Evolutionary conservation across 2,113 vertebrate species (phyloP), one percentile per base, ranked within the genome.

Genomic region (Sprattus sprattus): DNA sequence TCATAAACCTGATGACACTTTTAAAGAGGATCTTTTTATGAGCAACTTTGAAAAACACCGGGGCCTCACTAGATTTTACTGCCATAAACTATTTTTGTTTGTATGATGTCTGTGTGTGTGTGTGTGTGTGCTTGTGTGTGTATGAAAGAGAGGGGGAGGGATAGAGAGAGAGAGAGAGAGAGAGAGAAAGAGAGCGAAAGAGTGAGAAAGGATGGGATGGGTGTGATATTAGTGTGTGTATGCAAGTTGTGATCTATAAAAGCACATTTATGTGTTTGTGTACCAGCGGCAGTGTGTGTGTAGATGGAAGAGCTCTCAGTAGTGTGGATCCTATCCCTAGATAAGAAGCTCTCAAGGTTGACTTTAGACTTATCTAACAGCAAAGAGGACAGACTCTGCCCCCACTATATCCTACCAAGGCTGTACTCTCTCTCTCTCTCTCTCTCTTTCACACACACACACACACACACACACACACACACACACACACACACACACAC

Each of bases 1-100:
- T 71, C 64, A 71, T 71, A 71, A 67, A 71, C 25, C 25, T 71
- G 64, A 71, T 71, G 64, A 13, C 25, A 71, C 64, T 71, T 64
- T 64, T 32, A 71, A 25, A 71, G n/a, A 71, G 25, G 2, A 28
- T 3, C 64, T 28, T 32, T 71, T 71, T 71, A 71, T 25, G 64
- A 25, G 25, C 64, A 71, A 25, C 20, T 64, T 20, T 64, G 20
- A 64, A 20, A 64, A 22, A 6, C 57, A 20, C 9, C 28, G 32
- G 7, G 16, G 52, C 52, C 13, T 54, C 13, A 4, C 13, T 54
- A 54, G 15, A 54, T 28, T 71, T 71, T 71, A 15, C 25, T 71
- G 8, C 64, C 60, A 32, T 10, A 15, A 16, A 54, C 52, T 16
- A 25, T 71, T 25, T 32, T 7, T 71, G 64, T 71, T 11, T 71